Evolutionary conservation across 2,888 invertebrate species (phyloP).

Genomic region (Hipparchia semele): DNA sequence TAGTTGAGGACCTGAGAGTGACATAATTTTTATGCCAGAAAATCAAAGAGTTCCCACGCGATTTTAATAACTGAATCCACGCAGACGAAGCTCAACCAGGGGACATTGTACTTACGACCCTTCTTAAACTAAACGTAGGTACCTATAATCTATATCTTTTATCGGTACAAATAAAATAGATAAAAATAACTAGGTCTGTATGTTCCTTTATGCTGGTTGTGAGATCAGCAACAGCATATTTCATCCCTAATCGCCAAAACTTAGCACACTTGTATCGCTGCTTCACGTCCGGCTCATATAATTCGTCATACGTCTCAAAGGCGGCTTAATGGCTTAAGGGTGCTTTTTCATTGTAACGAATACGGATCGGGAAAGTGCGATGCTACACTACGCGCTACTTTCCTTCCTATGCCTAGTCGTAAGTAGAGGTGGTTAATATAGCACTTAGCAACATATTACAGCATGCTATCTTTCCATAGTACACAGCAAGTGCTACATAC

Average conservation of each 20-base stretch:
- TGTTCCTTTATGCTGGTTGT: not conserved
- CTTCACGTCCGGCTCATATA: slow-evolving; percentile 64
- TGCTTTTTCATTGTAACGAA: not conserved
- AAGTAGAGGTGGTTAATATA: too few species aligned
- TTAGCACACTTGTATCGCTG: slow-evolving; percentile 60
- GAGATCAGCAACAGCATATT: slow-evolving; percentile 45
- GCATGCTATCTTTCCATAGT: too few species aligned
- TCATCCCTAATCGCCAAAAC: slow-evolving; percentile 58
- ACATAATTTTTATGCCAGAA: too few species aligned
- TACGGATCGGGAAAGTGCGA: too few species aligned
- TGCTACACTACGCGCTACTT: too few species aligned
- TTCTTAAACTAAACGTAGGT: not conserved
- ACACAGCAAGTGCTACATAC: too few species aligned
- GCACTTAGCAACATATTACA: too few species aligned
- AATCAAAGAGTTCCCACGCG: too few species aligned
- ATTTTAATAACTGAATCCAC: too few species aligned
- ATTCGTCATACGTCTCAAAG: slow-evolving; percentile 79
- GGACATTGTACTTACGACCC: not conserved
- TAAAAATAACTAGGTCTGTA: not conserved
- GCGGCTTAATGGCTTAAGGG: slow-evolving; percentile 73
- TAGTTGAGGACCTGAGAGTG: too few species aligned
- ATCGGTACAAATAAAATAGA: not conserved
- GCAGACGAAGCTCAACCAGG: not conserved
- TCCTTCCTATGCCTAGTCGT: too few species aligned
- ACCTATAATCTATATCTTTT: not conserved